Evolutionary conservation across 2,888 invertebrate species (phyloP), one percentile per base, ranked within the genome.

Genomic region (Cerastoderma edule): DNA sequence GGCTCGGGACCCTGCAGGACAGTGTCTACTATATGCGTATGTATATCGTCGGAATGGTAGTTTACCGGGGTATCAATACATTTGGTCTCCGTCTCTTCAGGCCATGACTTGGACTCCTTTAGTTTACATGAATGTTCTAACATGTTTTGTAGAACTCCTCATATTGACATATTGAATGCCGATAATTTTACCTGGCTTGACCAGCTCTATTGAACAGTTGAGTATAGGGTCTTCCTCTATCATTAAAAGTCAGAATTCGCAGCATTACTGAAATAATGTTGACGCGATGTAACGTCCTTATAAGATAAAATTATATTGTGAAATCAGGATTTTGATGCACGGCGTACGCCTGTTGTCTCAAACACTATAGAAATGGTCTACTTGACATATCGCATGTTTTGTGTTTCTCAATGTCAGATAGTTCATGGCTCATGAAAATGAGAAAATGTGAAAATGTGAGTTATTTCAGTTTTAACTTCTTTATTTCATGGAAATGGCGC

Each of bases 21-120:
- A 56, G 56, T 19, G 56, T 56, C 5, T 56, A 56, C 19, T 56
- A 56, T 32, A 56, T 56, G 2, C 28, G 56, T 56, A 32, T n/a
- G n/a, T n/a, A n/a, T n/a, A n/a, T n/a, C n/a, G n/a, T n/a, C n/a
- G n/a, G n/a, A n/a, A n/a, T n/a, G n/a, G n/a, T n/a, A 56, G 56
- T 56, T 22, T 13, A 5, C 39, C 8, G 10, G 10, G 16, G 39
- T 39, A 8, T 13, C 10, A 39, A 39, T 39, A 10, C 8, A 39
- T 13, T 39, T 39, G 8, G 16, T 39, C 39, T 8, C 10, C 16
- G 8, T 13, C 10, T 13, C 10, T 13, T 39, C 16, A 16, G 8
- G 8, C 39, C 16, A 39, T 39, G 8, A 10, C 39, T 13, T 8
- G 16, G 39, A 39, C 10, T 13, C 16, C 16, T 39, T 39, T 39